Percentiles rank a stretch among this genome's conserved stretches.
phyloP scores from a whole-genome alignment of 2,113 vertebrate genomes.

The Xyrauchen texanus region DNA sequence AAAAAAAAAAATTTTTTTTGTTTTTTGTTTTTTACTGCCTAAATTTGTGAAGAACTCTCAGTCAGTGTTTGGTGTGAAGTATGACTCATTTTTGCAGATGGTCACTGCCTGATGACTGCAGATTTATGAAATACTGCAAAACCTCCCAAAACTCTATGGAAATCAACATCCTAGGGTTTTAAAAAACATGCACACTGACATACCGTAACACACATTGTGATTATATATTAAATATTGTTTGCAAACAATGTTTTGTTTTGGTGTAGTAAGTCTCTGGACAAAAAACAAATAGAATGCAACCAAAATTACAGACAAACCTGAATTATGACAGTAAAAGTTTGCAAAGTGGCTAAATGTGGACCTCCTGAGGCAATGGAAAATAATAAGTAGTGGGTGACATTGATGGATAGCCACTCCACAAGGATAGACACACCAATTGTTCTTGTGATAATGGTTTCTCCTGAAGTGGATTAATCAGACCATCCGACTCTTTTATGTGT shows the following conservation, averaged over 20 bases:
- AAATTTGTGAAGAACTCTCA: conserved; percentile 13
- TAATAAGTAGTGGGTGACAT: conserved; percentile 53
- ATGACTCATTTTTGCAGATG: conserved; percentile 48
- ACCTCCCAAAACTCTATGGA: not conserved
- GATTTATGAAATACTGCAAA: conserved; percentile 28
- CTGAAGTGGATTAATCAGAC: conserved; percentile 60
- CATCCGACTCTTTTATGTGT: conserved; percentile 48
- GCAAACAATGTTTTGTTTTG: not conserved
- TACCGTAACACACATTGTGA: too few species aligned
- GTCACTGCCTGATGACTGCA: conserved; percentile 32
- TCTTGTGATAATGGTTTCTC: conserved; percentile 63
- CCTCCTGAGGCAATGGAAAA: conserved; percentile 38
- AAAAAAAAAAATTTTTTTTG: too few species aligned
- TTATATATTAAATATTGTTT: too few species aligned
- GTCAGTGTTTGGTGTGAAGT: conserved; percentile 33
- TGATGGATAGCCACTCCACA: conserved; percentile 57
- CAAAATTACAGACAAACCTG: not conserved
- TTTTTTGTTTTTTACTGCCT: not conserved
- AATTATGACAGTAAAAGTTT: conserved; percentile 32
- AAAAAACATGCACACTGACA: too few species aligned
- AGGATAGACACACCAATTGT: conserved; percentile 62
- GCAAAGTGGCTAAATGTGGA: conserved; percentile 43
- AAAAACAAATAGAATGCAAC: not conserved
- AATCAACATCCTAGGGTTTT: not conserved
- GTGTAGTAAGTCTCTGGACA: not conserved